Evolutionary conservation across 2,113 vertebrate species (phyloP), one percentile per base, ranked within the genome.

Genomic region (Oryzias curvinotus): DNA sequence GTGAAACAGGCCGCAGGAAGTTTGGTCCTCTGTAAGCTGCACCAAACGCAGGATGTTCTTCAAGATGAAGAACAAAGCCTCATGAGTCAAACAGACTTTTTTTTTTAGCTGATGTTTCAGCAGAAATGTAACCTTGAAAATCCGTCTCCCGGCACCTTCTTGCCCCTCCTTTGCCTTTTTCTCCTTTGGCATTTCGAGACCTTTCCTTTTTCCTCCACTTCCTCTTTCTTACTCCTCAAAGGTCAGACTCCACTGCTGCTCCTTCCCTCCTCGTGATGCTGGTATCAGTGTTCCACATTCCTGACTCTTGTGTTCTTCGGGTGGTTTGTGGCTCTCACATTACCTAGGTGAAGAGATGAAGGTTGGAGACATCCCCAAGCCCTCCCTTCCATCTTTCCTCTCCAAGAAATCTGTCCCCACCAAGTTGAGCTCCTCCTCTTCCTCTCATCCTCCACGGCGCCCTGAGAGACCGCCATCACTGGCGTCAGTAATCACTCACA

Each of bases 331-430:
- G 21, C 55, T 41, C 19, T 67, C 3, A 47, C n/a, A 41, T 61
- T 70, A 63, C 65, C 17, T 75, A 93, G 96, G 96, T 81, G 95
- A 96, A 87, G 96, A 98, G 75, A 86, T 92, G 91, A 97, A 96
- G 83, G 79, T 90, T 51, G 77, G 82, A 68, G 96, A 98, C 65
- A 78, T 93, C 84, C 92, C 92, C 73, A 99, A 96, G 89, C 93
- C 95, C 57, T 91, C 93, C 41, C 92, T 96, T 83, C 95, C 97
- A 68, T 92, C 93, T 47, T 85, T 94, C 85, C 94, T 94, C 59
- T 96, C 96, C 71, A 99, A 98, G 93, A 99, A 99, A 84, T 96
- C 95, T 80, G 93, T 95, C 47, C 96, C 94, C 52, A 94, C 96
- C 80, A 98, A 98, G 91, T 95, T 93, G 83, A 93, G 89, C 74